phyloP scores from a whole-genome alignment of 2,797 vertebrate genomes.

The Hirundo rustica region DNA sequence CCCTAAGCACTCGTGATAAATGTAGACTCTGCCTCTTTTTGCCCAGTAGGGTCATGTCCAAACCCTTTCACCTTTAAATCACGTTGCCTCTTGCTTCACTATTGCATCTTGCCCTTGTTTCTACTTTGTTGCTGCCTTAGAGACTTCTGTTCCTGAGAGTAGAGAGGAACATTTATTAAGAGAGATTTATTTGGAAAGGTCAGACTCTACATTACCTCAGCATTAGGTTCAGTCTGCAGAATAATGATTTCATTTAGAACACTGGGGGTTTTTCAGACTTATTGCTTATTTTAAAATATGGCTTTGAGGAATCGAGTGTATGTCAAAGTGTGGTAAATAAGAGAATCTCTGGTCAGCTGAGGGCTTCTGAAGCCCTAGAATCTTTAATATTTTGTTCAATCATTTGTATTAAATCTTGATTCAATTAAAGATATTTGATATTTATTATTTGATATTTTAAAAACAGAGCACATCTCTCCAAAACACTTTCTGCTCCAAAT shows the following conservation, averaged over 20 bases:
- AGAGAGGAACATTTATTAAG: constrained; percentile 38
- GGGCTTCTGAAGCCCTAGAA: not conserved
- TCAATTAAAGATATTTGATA: not conserved
- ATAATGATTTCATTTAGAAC: constrained; percentile 58
- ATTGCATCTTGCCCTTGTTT: constrained; percentile 16
- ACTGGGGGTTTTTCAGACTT: not conserved
- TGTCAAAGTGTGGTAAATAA: not conserved
- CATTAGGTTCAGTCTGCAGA: constrained; percentile 53
- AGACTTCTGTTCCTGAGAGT: constrained; percentile 17
- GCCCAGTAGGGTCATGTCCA: constrained; percentile 5
- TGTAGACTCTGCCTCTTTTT: constrained; percentile 10
- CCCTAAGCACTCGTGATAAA: constrained; percentile 47
- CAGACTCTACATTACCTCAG: constrained; percentile 58
- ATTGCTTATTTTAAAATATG: not conserved
- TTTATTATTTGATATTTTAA: not conserved
- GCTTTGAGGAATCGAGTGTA: not conserved
- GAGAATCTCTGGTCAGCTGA: not conserved
- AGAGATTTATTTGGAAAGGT: constrained; percentile 60
- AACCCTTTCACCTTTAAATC: constrained; percentile 47
- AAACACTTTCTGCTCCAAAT: not conserved
- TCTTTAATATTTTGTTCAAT: not conserved
- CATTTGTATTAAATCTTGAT: not conserved
- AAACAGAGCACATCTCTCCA: not conserved
- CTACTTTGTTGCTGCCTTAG: constrained; percentile 26
- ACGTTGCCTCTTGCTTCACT: constrained; percentile 3